Percentiles rank a stretch among this genome's conserved stretches.
Evolutionary conservation across 2,113 vertebrate species (phyloP).

Genomic region (Phalacrocorax carbo): DNA sequence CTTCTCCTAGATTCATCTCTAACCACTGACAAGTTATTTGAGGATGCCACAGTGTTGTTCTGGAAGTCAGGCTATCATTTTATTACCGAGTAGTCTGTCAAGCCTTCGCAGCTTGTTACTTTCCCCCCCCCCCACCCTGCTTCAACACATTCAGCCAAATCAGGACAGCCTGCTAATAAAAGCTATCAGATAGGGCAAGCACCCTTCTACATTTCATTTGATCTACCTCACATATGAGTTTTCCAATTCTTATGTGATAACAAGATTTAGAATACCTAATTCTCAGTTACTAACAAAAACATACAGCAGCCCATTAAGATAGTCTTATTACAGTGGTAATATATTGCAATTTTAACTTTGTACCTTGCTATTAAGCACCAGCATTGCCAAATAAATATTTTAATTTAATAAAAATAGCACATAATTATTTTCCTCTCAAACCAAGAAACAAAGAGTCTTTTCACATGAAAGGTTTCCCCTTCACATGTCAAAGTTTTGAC

Average conservation of each 20-base stretch:
- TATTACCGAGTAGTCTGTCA: neutral
- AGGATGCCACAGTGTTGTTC: neutral
- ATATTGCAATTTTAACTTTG: neutral
- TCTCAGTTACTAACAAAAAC: neutral
- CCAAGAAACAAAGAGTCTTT: neutral
- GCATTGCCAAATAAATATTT: neutral
- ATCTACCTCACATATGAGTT: neutral
- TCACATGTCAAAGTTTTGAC: neutral
- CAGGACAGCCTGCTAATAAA: neutral
- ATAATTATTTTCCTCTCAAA: neutral
- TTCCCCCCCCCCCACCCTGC: no score
- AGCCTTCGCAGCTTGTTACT: neutral
- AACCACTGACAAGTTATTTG: neutral
- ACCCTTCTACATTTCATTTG: neutral
- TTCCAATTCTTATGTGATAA: neutral
- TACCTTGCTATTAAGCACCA: neutral
- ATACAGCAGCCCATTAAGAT: neutral
- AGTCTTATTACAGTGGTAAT: neutral
- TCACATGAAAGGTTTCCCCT: neutral
- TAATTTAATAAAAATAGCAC: neutral
- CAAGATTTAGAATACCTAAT: neutral
- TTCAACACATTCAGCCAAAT: neutral
- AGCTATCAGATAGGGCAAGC: neutral
- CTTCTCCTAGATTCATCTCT: neutral
- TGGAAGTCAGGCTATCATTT: neutral